Percentiles rank a stretch among this genome's conserved stretches.
Evolutionary conservation across 2,797 vertebrate species (phyloP).

Genomic region (Acanthurus lineatus): DNA sequence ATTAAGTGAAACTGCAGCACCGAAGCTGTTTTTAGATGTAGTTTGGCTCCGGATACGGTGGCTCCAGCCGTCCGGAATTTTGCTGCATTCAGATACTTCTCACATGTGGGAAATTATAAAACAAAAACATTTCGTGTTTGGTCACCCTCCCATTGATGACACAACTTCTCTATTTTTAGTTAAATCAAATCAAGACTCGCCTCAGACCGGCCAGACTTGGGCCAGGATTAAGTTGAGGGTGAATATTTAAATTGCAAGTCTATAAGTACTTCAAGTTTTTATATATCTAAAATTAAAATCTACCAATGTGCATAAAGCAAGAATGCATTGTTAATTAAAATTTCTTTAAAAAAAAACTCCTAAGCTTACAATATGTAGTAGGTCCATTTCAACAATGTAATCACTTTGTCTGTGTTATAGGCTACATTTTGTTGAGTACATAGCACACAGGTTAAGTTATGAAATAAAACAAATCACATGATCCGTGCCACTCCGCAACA

Average conservation of each 20-base stretch:
- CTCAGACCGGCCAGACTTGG: no score
- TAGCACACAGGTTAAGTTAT: no score
- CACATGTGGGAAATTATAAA: neutral
- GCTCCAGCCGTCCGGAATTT: neutral
- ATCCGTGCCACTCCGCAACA: no score
- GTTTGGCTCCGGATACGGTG: neutral
- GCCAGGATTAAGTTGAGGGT: no score
- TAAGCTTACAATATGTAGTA: no score
- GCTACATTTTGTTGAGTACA: no score
- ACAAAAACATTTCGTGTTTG: neutral
- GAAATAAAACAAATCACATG: no score
- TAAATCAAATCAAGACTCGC: neutral
- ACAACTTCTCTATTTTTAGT: neutral
- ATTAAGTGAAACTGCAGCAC: neutral
- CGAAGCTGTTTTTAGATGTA: neutral
- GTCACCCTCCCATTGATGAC: neutral
- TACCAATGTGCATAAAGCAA: no score
- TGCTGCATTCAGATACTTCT: conserved; percentile 7
- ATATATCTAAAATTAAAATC: neutral
- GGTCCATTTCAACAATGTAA: no score
- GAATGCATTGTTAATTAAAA: neutral
- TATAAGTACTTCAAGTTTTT: neutral
- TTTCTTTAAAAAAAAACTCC: neutral
- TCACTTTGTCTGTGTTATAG: no score
- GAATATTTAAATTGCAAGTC: neutral